Conservation (phyloP, 2,113 vertebrate species). For the Passerina amoena region DNA sequence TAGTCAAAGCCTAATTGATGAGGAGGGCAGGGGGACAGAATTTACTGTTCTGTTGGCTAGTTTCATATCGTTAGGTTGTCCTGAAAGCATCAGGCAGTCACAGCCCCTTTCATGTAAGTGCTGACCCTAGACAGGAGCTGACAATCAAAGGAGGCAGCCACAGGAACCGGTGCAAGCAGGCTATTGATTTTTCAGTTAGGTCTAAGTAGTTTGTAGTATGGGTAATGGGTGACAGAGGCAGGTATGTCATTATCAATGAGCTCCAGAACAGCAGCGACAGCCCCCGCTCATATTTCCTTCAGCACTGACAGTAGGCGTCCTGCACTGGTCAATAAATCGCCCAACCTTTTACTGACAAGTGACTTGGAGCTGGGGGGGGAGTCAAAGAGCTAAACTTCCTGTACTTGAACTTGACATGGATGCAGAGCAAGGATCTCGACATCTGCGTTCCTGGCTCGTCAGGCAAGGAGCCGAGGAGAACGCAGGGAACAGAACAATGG, state of each 20-base stretch:
- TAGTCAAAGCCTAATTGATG: slow-evolving; percentile 87
- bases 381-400: slow-evolving; percentile 70
- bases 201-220: slow-evolving; percentile 97
- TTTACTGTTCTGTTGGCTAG: slow-evolving; percentile 87
- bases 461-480: not conserved
- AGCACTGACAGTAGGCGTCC: slow-evolving; percentile 84
- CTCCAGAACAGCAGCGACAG: slow-evolving; percentile 84
- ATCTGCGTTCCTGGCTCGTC: not conserved
- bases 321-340: slow-evolving; percentile 90
- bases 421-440: not conserved
- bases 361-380: slow-evolving; percentile 55
- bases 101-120: slow-evolving; percentile 90
- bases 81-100: slow-evolving; percentile 83
- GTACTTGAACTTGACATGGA: slow-evolving; percentile 44
- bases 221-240: slow-evolving; percentile 95
- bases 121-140: slow-evolving; percentile 95
- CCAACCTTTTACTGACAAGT: slow-evolving; percentile 84
- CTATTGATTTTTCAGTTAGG: slow-evolving; percentile 99
- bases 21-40: slow-evolving; percentile 86
- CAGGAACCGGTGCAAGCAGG: slow-evolving; percentile 87
- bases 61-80: slow-evolving; percentile 88
- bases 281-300: slow-evolving; percentile 88
- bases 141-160: slow-evolving; percentile 93
- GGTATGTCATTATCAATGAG: slow-evolving; percentile 99
- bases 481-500: not conserved